phyloP scores from a whole-genome alignment of 1,140 invertebrate genomes.

The Drosophila sturtevanti region DNA sequence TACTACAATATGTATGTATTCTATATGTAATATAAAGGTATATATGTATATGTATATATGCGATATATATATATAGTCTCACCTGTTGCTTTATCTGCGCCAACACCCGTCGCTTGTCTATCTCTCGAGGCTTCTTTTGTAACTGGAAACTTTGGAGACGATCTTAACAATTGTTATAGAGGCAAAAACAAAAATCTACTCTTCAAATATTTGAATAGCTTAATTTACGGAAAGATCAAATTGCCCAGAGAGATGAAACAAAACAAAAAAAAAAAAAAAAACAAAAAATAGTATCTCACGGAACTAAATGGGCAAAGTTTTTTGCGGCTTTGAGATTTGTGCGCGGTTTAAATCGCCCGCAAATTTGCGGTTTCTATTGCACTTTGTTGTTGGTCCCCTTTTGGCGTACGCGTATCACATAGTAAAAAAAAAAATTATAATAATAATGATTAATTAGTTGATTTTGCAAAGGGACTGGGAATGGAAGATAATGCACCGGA shows the following conservation, averaged over 20 bases:
- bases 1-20: conserved; percentile 22
- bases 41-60: too few species aligned
- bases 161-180: conserved; percentile 3
- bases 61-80: too few species aligned
- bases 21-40: not conserved
- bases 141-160: conserved; percentile 50
- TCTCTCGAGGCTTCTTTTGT: conserved; percentile 55
- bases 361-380: conserved; percentile 52
- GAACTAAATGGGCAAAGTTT: conserved; percentile 12
- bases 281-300: not conserved
- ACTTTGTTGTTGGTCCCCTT: conserved; percentile 15
- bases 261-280: not conserved
- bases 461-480: not conserved
- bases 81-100: conserved; percentile 42
- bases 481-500: conserved; percentile 37
- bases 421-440: conserved; percentile 24
- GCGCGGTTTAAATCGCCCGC: conserved; percentile 28
- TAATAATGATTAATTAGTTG: conserved; percentile 12
- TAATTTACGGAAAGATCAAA: conserved; percentile 58
- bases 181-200: conserved; percentile 2
- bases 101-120: conserved; percentile 37
- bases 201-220: conserved; percentile 48
- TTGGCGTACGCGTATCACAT: conserved; percentile 19
- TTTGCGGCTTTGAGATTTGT: conserved; percentile 4
- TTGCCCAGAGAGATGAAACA: conserved; percentile 15